Conservation (phyloP, 1,140 invertebrate species). For the Drosophila miranda region DNA sequence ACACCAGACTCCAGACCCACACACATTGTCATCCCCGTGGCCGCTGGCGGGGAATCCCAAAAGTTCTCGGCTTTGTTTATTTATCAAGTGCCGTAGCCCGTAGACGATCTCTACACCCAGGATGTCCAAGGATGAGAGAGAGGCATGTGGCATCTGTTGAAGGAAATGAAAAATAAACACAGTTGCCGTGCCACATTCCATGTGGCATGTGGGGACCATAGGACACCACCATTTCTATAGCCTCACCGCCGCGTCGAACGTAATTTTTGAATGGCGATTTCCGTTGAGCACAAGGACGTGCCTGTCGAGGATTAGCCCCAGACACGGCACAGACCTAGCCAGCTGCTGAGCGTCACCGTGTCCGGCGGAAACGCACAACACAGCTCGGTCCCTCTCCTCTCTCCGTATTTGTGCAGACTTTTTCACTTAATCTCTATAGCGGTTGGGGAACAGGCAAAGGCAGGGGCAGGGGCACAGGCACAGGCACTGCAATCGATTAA, state of each 20-base stretch:
- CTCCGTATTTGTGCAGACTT: conserved; percentile 49
- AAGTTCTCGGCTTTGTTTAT: conserved; percentile 50
- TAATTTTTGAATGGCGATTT: conserved; percentile 64
- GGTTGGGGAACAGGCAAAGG: conserved; percentile 5
- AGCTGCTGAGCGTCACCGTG: conserved; percentile 60
- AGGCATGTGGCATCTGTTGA: conserved; percentile 64
- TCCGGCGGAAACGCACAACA: conserved; percentile 58
- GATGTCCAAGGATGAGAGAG: conserved; percentile 35
- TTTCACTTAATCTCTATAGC: conserved; percentile 38
- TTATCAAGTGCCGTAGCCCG: conserved; percentile 33
- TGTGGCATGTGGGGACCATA: conserved; percentile 30
- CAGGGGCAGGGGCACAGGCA: conserved; percentile 1
- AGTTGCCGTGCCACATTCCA: conserved; percentile 21
- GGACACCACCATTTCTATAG: conserved; percentile 4
- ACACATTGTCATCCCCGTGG: no score
- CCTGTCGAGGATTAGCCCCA: conserved; percentile 69
- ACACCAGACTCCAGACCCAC: no score
- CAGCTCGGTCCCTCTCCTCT: not conserved
- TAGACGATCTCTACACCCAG: conserved; percentile 6
- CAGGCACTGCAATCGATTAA: conserved; percentile 33
- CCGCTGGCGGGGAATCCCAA: conserved; percentile 8
- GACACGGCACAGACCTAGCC: conserved; percentile 40
- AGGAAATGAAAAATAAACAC: conserved; percentile 79
- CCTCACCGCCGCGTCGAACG: conserved; percentile 5
- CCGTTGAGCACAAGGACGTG: conserved; percentile 61